Base-by-base conservation (phyloP, 2,113 vertebrate species). In the Corapipo altera region DNA sequence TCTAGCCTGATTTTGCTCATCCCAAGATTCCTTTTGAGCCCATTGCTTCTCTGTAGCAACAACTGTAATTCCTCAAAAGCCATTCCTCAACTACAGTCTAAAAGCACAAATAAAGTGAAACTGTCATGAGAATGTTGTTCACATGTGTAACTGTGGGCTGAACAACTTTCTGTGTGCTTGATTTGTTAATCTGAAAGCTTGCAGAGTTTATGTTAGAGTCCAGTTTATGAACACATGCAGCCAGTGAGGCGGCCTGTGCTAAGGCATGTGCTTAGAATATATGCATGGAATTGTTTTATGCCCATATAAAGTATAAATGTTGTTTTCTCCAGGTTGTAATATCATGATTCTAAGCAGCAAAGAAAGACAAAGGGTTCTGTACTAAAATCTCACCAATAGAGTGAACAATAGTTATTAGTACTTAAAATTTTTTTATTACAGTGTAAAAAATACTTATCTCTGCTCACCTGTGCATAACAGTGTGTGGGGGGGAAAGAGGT, bases 361-460 rank as follows among this genome's bases (percentile, higher is more conserved):
- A 91, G 72, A 69, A 94, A 92, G 78, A 72, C 80, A 92, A 84
- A 91, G 49, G 14, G 62, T 43, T 54, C 22, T 58, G 23, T 88
- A 57, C 70, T 93, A 64, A 91, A 96, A 90, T 88, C 33, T 46
- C 93, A 64, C 54, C 78, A 90, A 32, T 2, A 12, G 64, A 88
- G 80, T 48, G 71, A 96, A 78, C 69, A 92, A 44, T 84, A 77
- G 69, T 91, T 91, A 93, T 78, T 91, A 87, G 57, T 72, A 52
- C 76, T 91, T 95, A 64, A 77, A 65, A 6, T 21, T 62, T 69
- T 87, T 93, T 88, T 95, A 92, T 93, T 89, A 18, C 52, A 46
- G 19, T 69, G 35, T 95, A 94, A 96, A 95, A 95, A 93, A 89
- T 95, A 72, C 80, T 95, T 92, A 80, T 70, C 72, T 81, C 83